Percentiles rank a stretch among this genome's conserved stretches.
phyloP scores from a whole-genome alignment of 2,888 invertebrate genomes.

The Cenopis cana region DNA sequence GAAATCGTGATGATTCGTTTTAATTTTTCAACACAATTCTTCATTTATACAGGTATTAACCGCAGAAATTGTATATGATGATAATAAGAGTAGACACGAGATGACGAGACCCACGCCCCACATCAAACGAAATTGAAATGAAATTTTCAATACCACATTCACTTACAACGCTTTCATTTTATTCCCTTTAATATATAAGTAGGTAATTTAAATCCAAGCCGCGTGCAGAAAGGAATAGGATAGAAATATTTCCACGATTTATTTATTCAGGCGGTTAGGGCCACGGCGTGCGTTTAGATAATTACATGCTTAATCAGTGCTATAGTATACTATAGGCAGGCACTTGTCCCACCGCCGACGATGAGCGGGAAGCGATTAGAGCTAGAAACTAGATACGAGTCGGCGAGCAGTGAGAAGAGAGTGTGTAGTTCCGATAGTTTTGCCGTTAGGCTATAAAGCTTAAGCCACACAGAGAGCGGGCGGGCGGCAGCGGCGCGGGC shows the following conservation, averaged over 20 bases:
- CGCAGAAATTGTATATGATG: neutral
- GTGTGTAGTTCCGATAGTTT: too few species aligned
- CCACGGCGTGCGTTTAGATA: conserved; percentile 5
- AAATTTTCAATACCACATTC: conserved; percentile 18
- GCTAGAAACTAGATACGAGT: too few species aligned
- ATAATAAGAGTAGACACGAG: neutral
- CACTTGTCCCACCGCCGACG: too few species aligned
- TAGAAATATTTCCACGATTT: conserved; percentile 3
- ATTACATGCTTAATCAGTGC: neutral
- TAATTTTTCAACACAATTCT: too few species aligned
- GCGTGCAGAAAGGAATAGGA: conserved; percentile 1
- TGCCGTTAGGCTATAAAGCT: too few species aligned
- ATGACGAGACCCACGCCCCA: neutral
- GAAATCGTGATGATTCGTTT: too few species aligned
- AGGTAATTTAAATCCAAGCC: conserved; percentile 20
- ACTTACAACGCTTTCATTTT: conserved; percentile 24
- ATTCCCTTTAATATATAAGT: conserved; percentile 26
- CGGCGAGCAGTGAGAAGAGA: too few species aligned
- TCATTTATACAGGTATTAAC: neutral
- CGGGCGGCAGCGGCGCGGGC: too few species aligned
- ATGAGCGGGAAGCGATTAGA: too few species aligned
- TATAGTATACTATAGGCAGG: too few species aligned
- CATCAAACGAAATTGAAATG: neutral
- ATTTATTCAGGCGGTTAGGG: conserved; percentile 9
- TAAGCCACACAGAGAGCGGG: too few species aligned